These are phyloP conservation scores for Dynastes maya DNA, from an alignment of 2,888 invertebrate genomes.

Conservation along the genomic window DNA sequence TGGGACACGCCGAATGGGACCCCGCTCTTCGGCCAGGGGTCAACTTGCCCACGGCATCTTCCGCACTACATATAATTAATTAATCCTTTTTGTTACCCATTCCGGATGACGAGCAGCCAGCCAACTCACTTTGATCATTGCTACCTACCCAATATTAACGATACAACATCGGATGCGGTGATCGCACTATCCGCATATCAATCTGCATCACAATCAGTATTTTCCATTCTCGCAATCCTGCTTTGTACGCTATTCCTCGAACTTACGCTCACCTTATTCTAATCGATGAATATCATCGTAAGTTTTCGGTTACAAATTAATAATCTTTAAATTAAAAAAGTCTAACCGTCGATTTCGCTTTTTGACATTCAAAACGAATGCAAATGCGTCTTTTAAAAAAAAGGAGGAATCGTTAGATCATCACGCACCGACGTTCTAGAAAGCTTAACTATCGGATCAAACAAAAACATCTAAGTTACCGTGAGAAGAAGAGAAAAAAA, in stretches of 20 bases:
- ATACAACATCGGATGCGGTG: background rate
- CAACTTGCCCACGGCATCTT: constrained; percentile 62
- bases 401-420: background rate
- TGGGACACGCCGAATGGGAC: constrained; percentile 53
- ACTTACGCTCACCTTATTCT: too few species aligned
- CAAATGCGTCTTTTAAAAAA: background rate
- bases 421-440: background rate
- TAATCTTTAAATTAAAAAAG: too few species aligned
- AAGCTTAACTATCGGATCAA: background rate
- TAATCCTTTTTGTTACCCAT: constrained; percentile 47
- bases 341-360: constrained; percentile 3
- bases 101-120: constrained; percentile 4
- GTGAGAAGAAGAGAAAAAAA: constrained; percentile 62
- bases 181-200: background rate
- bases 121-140: constrained; percentile 10
- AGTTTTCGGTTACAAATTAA: too few species aligned
- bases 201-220: background rate
- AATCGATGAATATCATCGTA: too few species aligned
- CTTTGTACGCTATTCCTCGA: too few species aligned
- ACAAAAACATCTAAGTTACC: constrained; percentile 60
- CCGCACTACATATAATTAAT: constrained; percentile 64
- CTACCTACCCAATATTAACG: background rate
- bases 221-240: background rate
- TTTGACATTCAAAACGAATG: background rate
- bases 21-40: constrained; percentile 64